Evolutionary conservation across 2,113 vertebrate genomes (phyloP), one percentile per base, ranked within the genome.

Genomic region (Petroica traversi): DNA sequence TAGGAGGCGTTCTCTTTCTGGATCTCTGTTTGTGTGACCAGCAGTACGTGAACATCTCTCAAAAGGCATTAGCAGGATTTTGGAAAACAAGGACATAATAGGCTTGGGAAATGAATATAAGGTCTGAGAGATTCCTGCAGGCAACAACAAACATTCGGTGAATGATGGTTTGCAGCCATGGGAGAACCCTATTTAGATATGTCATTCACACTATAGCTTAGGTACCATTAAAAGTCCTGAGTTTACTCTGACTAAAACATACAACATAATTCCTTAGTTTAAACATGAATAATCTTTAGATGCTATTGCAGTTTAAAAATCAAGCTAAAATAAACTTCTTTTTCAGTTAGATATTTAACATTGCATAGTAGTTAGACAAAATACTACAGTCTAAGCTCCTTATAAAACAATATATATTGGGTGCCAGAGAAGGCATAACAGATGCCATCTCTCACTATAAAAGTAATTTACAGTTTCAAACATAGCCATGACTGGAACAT

Each of bases 121-220:
- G 49, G 23, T 72, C 76, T 68, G 71, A 94, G 55, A 69, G 38
- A 95, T 78, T 76, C 67, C 55, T 96, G 94, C 89, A 81, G 89
- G 95, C 92, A 90, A 72, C 85, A 93, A 91, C 63, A 76, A 93
- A 92, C 57, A 85, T 89, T 95, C 40, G 24, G 64, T 94, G 89
- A 88, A 94, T 95, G 92, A 95, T 95, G 93, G 94, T 92, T 92
- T 94, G 95, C 93, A 84, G 94, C 93, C 73, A 36, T 13, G 17
- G 79, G 93, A 96, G 52, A 94, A 38, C 93, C 81, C 81, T 98
- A 88, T 98, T 98, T 98, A 97, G 97, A 96, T 96, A 97, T 98
- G 96, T 98, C 97, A 98, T 97, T 98, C 97, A 88, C 89, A 96
- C 59, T 95, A 55, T 86, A 43, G 77, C 93, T 91, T 93, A 95